These are phyloP conservation scores for Apotomis betuletana DNA, from an alignment of 2,888 invertebrate species.

Conservation along the genomic window DNA sequence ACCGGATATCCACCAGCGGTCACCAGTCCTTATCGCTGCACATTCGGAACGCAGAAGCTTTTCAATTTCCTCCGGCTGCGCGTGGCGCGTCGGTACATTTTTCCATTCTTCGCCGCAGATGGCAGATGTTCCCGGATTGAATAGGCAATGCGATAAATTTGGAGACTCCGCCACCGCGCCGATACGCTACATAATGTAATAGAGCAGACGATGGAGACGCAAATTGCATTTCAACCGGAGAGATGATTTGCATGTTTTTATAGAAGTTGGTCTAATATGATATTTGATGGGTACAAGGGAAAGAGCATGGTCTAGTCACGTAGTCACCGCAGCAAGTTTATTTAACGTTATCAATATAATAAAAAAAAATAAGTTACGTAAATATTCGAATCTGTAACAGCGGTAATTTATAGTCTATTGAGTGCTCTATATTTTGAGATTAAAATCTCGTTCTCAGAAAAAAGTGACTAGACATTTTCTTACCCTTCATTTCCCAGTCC, in stretches of 20 bases:
- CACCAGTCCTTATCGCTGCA: background rate
- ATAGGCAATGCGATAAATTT: slow-evolving; percentile 82
- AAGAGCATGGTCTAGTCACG: too few relatives aligned
- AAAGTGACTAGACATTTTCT: too few relatives aligned
- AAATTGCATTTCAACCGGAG: slow-evolving; percentile 38
- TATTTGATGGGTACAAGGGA: too few relatives aligned
- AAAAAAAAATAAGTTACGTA: too few relatives aligned
- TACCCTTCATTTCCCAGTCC: too few relatives aligned
- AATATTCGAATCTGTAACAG: too few relatives aligned
- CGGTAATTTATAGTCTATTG: too few relatives aligned
- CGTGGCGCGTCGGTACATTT: slow-evolving; percentile 53
- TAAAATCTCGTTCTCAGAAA: too few relatives aligned
- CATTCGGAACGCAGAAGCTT: slow-evolving; percentile 20
- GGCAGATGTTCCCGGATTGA: slow-evolving; percentile 77
- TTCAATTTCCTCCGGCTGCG: slow-evolving; percentile 50
- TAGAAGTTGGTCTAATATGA: slow-evolving; percentile 15
- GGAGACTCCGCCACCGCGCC: slow-evolving; percentile 61
- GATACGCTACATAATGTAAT: slow-evolving; percentile 41
- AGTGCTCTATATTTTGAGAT: too few relatives aligned
- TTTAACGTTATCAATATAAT: too few relatives aligned
- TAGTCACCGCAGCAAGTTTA: too few relatives aligned
- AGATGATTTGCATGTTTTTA: slow-evolving; percentile 40
- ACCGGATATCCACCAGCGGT: background rate
- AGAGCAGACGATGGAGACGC: slow-evolving; percentile 36
- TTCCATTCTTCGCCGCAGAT: slow-evolving; percentile 56